Conservation (phyloP, 2,797 vertebrate species). For the Euphonia xanthogaster region DNA sequence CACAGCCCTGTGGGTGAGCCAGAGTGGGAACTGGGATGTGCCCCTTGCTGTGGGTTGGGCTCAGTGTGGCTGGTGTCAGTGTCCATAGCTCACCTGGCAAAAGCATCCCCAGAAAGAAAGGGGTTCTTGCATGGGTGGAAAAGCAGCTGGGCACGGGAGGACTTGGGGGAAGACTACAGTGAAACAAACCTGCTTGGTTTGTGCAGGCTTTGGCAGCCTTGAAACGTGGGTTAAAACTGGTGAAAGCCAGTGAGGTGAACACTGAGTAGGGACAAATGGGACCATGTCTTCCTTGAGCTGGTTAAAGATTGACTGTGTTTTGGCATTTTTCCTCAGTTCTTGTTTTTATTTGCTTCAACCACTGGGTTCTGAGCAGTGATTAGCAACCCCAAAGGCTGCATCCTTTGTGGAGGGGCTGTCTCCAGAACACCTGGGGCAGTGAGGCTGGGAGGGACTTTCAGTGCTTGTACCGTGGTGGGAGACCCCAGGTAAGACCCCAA, state of each 20-base stretch:
- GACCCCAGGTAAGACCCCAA: rapidly evolving
- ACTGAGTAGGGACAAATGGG: not conserved
- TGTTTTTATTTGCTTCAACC: not conserved
- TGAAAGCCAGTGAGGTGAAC: not conserved
- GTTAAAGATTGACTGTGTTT: not conserved
- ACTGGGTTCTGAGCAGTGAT: not conserved
- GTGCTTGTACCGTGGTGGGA: not conserved
- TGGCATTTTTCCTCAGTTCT: not conserved
- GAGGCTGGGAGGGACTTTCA: not conserved
- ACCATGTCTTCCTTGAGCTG: not conserved
- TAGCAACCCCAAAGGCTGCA: not conserved
- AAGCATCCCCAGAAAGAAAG: not conserved
- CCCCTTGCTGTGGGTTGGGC: not conserved
- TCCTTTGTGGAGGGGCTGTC: not conserved
- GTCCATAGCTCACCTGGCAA: not conserved
- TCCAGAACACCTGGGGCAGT: not conserved
- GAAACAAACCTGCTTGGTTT: not conserved
- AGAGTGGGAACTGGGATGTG: rapidly evolving
- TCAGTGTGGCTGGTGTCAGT: not conserved
- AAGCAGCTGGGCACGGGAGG: not conserved
- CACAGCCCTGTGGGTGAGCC: not conserved
- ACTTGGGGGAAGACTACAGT: not conserved
- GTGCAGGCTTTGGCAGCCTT: not conserved
- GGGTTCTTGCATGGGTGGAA: not conserved
- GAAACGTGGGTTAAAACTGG: not conserved